Percentiles rank a stretch among this genome's conserved stretches.
Evolutionary conservation across 2,888 invertebrate species (phyloP).

Genomic region (Fragum sueziense): DNA sequence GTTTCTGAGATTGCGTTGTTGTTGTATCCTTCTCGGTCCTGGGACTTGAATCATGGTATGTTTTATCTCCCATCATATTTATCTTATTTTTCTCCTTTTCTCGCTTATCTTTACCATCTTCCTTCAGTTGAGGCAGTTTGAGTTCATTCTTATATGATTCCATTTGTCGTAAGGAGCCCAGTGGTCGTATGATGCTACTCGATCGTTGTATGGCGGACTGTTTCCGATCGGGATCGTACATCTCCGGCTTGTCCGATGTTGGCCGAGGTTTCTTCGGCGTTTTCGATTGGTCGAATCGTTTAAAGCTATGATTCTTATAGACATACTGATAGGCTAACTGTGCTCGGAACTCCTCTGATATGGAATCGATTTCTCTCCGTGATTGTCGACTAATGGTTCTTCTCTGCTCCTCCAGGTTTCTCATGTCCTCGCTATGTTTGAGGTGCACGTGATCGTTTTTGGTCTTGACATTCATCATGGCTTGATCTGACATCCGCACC

Average conservation of each 20-base stretch:
- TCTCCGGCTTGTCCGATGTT: slow-evolving; percentile 50
- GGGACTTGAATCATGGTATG: neutral
- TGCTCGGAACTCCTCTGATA: slow-evolving; percentile 54
- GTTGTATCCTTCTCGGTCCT: neutral
- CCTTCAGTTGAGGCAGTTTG: slow-evolving; percentile 38
- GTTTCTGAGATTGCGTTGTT: neutral
- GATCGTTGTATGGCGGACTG: slow-evolving; percentile 17
- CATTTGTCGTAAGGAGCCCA: slow-evolving; percentile 53
- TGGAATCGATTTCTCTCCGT: slow-evolving; percentile 31
- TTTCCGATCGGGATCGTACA: slow-evolving; percentile 37
- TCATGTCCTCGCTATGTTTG: slow-evolving; percentile 51
- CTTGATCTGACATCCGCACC: slow-evolving; percentile 42
- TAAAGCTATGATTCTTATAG: slow-evolving; percentile 56
- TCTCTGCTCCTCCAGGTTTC: slow-evolving; percentile 33
- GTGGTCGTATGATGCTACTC: slow-evolving; percentile 27
- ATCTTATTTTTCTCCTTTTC: slow-evolving; percentile 27
- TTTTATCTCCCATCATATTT: slow-evolving; percentile 49
- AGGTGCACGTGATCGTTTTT: slow-evolving; percentile 43
- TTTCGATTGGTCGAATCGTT: slow-evolving; percentile 32
- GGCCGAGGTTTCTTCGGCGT: slow-evolving; percentile 44
- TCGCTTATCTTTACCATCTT: neutral
- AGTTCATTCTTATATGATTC: slow-evolving; percentile 51
- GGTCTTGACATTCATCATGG: slow-evolving; percentile 35
- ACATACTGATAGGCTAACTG: slow-evolving; percentile 59
- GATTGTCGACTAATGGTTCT: slow-evolving; percentile 20